A percentile compares a stretch with the other conserved stretches of the same genome.
Conservation (phyloP, 1,140 invertebrate genomes). For the Caerostris darwini region DNA sequence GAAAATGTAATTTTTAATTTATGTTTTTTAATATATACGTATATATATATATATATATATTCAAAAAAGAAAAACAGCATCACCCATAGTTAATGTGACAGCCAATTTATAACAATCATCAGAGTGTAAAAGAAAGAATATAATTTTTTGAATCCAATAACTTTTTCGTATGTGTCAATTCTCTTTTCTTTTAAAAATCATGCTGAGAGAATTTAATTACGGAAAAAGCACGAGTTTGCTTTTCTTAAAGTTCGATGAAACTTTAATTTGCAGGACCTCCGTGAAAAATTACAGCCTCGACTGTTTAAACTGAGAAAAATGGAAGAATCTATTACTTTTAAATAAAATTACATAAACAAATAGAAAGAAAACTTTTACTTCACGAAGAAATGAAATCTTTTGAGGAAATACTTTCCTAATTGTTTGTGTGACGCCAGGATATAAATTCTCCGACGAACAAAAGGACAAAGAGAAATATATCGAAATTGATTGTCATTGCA, state of each 20-base stretch:
- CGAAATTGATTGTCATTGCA: slow-evolving; percentile 18
- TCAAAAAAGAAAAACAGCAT: no score
- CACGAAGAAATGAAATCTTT: slow-evolving; percentile 1
- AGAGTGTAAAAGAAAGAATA: no score
- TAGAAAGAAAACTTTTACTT: neutral
- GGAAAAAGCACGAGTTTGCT: slow-evolving; percentile 8
- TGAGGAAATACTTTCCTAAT: slow-evolving; percentile 31
- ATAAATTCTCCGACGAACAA: neutral
- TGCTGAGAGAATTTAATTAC: slow-evolving; percentile 16
- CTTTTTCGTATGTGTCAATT: neutral
- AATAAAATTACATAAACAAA: slow-evolving; percentile 37
- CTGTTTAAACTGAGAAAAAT: slow-evolving; percentile 29
- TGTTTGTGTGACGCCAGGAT: neutral
- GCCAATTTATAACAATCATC: no score
- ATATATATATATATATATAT: no score
- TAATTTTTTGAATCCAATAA: neutral
- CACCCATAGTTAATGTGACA: no score
- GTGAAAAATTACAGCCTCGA: neutral
- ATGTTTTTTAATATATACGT: no score
- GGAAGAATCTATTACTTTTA: neutral
- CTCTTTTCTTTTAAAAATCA: neutral
- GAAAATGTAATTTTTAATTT: no score
- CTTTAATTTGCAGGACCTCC: neutral
- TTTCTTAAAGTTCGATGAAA: slow-evolving; percentile 20
- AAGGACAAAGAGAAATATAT: neutral